Conservation (phyloP, 2,113 vertebrate species). For the Anolis carolinensis region DNA sequence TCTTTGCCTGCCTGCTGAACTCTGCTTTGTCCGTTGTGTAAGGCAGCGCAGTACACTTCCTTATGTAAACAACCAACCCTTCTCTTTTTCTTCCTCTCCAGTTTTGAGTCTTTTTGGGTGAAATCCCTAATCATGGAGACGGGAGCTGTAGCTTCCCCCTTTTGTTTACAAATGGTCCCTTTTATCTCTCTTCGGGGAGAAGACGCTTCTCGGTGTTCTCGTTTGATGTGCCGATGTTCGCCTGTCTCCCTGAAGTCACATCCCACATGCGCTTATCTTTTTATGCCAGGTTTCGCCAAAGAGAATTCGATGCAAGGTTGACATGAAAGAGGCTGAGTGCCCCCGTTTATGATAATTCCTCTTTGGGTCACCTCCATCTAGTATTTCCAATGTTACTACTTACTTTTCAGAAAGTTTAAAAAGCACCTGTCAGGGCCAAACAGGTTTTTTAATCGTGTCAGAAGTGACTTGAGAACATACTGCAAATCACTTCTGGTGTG, state of each 20-base stretch:
- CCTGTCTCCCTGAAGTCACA: not conserved
- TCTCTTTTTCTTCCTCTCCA: not conserved
- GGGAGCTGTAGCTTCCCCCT: not conserved
- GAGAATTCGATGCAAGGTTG: not conserved
- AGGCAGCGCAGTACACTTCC: not conserved
- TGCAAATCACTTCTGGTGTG: too few species aligned
- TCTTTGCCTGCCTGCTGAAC: not conserved
- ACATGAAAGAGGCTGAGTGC: not conserved
- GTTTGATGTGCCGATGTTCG: not conserved
- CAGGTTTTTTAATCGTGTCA: too few species aligned
- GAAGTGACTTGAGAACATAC: too few species aligned
- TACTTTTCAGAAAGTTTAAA: constrained; percentile 9
- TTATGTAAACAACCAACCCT: constrained; percentile 10
- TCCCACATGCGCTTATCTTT: too few species aligned
- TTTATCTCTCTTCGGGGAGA: not conserved
- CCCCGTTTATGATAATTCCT: too few species aligned
- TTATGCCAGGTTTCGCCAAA: not conserved
- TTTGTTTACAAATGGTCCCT: not conserved
- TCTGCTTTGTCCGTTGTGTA: not conserved
- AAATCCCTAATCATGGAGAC: not conserved
- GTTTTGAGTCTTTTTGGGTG: not conserved
- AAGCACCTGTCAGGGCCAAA: not conserved
- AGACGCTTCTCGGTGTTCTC: not conserved
- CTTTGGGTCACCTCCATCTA: too few species aligned
- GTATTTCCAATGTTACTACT: too few species aligned